phyloP scores from a whole-genome alignment of 2,113 vertebrate genomes.

The Miniopterus natalensis region DNA sequence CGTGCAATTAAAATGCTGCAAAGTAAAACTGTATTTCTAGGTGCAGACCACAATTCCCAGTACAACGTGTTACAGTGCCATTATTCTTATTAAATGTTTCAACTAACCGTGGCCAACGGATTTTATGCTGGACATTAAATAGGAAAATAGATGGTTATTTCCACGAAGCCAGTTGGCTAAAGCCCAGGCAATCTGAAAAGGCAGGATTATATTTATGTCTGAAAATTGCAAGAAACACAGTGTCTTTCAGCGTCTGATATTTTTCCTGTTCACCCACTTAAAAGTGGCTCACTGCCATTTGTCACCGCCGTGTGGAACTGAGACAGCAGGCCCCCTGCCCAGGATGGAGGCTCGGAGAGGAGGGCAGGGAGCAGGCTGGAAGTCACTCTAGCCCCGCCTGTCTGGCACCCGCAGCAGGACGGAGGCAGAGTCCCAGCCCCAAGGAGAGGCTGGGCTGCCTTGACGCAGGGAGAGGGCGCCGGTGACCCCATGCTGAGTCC shows the following conservation, averaged over 20 bases:
- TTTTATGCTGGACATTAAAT: not conserved
- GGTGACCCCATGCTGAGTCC: not conserved
- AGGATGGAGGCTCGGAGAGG: not conserved
- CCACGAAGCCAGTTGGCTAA: not conserved
- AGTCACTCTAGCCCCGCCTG: not conserved
- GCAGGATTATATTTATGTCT: not conserved
- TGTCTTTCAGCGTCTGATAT: not conserved
- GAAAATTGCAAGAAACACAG: not conserved
- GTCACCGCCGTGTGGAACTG: rapidly evolving
- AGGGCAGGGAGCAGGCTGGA: rapidly evolving
- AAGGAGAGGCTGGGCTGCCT: not conserved
- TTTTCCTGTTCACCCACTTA: not conserved
- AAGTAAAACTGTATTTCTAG: slow-evolving; percentile 23
- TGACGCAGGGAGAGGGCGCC: not conserved
- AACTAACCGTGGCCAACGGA: not conserved
- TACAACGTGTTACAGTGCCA: not conserved
- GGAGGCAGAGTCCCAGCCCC: not conserved
- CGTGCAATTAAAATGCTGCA: slow-evolving; percentile 8
- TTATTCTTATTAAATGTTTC: slow-evolving; percentile 53
- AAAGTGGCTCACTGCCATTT: not conserved
- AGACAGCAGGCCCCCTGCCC: rapidly evolving
- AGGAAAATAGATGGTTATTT: not conserved
- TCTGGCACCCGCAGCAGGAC: not conserved
- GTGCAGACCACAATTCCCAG: not conserved
- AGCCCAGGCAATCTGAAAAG: not conserved